Evolutionary conservation across 1,140 invertebrate genomes (phyloP).

Genomic region (Euborellia annulipes): DNA sequence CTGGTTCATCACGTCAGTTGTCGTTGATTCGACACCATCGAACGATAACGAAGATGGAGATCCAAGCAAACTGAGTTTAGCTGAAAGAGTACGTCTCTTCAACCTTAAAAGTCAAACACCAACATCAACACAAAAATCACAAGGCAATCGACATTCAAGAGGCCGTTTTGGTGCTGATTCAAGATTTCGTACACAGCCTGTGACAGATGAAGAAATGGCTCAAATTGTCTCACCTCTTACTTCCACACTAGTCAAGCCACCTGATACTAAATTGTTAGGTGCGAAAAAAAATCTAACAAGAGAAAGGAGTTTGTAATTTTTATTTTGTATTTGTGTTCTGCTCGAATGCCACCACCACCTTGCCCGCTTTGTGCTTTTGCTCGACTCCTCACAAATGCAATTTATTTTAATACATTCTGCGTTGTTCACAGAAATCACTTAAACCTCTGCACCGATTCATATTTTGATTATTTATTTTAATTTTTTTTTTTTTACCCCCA

Average conservation of each 20-base stretch:
- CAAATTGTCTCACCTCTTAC: conserved; percentile 24
- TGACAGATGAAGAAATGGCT: conserved; percentile 48
- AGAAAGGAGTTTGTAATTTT: background rate
- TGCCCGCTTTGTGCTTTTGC: too few relatives aligned
- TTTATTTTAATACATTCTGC: too few relatives aligned
- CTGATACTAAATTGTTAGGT: conserved; percentile 12
- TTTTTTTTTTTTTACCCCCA: too few relatives aligned
- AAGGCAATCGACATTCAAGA: too few relatives aligned
- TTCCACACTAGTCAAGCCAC: conserved; percentile 14
- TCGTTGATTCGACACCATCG: background rate
- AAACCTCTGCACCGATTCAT: too few relatives aligned
- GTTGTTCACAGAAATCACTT: too few relatives aligned
- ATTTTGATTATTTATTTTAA: too few relatives aligned
- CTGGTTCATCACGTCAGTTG: background rate
- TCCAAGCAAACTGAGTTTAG: conserved; percentile 49
- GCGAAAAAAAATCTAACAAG: background rate
- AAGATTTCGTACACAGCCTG: conserved; percentile 46
- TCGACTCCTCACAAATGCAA: background rate
- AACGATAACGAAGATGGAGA: conserved; percentile 32
- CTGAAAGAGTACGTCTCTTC: conserved; percentile 57
- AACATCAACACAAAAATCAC: conserved; percentile 23
- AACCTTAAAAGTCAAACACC: conserved; percentile 34
- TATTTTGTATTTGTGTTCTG: background rate
- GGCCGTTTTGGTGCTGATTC: too few relatives aligned
- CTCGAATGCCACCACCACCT: background rate